A percentile compares a stretch with the other conserved stretches of the same genome.
These are phyloP conservation scores for Dendropsophus ebraccatus DNA, from an alignment of 2,113 vertebrate genomes.

Conservation along the genomic window DNA sequence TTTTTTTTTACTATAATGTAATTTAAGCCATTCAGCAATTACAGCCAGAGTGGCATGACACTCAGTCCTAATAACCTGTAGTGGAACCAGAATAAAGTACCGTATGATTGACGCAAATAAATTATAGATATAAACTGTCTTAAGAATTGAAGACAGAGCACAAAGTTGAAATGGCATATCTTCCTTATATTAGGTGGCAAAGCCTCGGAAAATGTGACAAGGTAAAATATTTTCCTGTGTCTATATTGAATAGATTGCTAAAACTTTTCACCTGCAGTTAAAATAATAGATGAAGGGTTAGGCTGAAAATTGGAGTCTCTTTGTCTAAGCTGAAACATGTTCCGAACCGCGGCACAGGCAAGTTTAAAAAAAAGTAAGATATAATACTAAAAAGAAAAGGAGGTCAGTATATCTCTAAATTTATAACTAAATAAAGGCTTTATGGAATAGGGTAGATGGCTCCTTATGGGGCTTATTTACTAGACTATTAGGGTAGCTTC, in stretches of 20 bases:
- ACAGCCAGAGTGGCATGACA: slow-evolving; percentile 14
- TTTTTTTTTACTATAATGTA: not conserved
- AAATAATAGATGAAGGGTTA: slow-evolving; percentile 37
- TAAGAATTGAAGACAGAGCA: slow-evolving; percentile 20
- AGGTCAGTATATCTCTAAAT: not conserved
- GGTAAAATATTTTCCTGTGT: slow-evolving; percentile 20
- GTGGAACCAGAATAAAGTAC: slow-evolving; percentile 13
- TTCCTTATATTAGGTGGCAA: not conserved
- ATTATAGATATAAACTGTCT: slow-evolving; percentile 25
- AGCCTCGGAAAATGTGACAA: slow-evolving; percentile 5
- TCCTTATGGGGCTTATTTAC: not conserved
- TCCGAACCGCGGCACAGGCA: not conserved
- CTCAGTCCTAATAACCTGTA: slow-evolving; percentile 35
- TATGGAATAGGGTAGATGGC: not conserved
- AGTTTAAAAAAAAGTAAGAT: not conserved
- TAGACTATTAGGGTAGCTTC: no score
- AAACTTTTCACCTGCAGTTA: slow-evolving; percentile 39
- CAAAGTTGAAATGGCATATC: slow-evolving; percentile 7
- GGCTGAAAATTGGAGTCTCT: slow-evolving; percentile 6
- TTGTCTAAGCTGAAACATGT: not conserved
- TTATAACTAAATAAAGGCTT: not conserved
- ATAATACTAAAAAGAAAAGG: not conserved
- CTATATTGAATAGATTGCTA: slow-evolving; percentile 30
- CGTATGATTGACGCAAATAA: slow-evolving; percentile 23
- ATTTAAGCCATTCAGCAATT: slow-evolving; percentile 30